Conservation (phyloP, 2,888 invertebrate species). For the Apoderus coryli region DNA sequence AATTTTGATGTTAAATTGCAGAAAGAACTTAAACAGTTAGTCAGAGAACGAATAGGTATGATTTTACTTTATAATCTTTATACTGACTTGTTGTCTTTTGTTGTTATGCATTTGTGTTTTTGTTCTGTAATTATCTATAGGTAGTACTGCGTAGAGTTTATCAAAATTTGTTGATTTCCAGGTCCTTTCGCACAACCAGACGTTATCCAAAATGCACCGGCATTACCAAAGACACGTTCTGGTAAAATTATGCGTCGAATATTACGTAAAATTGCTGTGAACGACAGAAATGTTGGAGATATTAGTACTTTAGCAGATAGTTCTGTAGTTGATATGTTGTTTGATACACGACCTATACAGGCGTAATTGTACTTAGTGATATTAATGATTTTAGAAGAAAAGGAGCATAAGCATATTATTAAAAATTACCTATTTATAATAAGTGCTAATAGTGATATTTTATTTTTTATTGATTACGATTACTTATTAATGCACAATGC, state of each 20-base stretch:
- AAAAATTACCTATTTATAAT: too few relatives aligned
- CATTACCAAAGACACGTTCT: conserved; percentile 89
- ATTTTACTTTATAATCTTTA: too few relatives aligned
- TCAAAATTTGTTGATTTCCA: too few relatives aligned
- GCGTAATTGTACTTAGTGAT: conserved; percentile 21
- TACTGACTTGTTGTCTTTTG: too few relatives aligned
- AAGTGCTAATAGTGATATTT: too few relatives aligned
- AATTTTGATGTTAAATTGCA: conserved; percentile 54
- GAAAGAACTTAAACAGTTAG: conserved; percentile 57
- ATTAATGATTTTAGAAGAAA: too few relatives aligned
- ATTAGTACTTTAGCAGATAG: conserved; percentile 89
- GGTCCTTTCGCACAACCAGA: conserved; percentile 95
- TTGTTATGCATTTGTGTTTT: too few relatives aligned
- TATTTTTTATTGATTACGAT: too few relatives aligned
- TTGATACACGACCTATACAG: conserved; percentile 48
- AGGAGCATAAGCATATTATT: too few relatives aligned
- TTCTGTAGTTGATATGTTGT: conserved; percentile 67
- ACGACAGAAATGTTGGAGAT: conserved; percentile 84
- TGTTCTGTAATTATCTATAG: too few relatives aligned
- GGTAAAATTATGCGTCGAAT: conserved; percentile 98
- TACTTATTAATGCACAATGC: too few relatives aligned
- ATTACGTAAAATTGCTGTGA: conserved; percentile 80
- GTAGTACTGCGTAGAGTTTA: too few relatives aligned
- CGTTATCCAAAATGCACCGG: conserved; percentile 84
- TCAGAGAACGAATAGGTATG: conserved; percentile 84